A percentile compares a stretch with the other conserved stretches of the same genome.
Evolutionary conservation across 2,888 invertebrate genomes (phyloP).

Genomic region (Serrognathus titanus): DNA sequence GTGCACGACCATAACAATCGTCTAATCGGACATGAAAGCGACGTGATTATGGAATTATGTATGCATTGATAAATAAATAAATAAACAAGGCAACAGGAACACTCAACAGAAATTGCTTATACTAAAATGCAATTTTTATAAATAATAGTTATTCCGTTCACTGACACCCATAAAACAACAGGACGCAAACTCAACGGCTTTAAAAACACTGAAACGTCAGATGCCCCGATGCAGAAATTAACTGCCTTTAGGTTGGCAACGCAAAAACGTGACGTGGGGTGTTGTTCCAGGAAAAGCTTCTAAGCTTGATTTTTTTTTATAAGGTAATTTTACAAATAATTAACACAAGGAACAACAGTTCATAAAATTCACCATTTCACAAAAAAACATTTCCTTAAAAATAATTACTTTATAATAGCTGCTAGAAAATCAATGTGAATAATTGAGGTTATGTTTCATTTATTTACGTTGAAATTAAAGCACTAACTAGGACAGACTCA

Average conservation of each 20-base stretch:
- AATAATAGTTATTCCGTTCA: slow-evolving; percentile 17
- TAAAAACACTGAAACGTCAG: slow-evolving; percentile 13
- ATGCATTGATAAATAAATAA: no score
- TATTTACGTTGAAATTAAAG: slow-evolving; percentile 38
- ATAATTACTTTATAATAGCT: background rate
- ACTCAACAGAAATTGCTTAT: background rate
- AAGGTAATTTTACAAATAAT: no score
- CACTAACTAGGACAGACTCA: no score
- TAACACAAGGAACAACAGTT: no score
- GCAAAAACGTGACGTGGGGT: slow-evolving; percentile 28
- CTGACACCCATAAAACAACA: slow-evolving; percentile 39
- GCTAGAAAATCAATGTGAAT: slow-evolving; percentile 35
- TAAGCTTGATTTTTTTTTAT: no score
- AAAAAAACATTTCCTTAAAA: no score
- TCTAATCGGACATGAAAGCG: no score
- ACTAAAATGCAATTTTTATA: background rate
- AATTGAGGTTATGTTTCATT: slow-evolving; percentile 45
- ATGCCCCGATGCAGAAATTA: slow-evolving; percentile 4
- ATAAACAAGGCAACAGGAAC: background rate
- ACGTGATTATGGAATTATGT: no score
- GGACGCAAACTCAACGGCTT: slow-evolving; percentile 12
- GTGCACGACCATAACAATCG: no score
- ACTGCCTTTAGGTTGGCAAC: background rate
- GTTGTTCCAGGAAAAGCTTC: slow-evolving; percentile 22
- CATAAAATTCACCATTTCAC: no score